A percentile compares a stretch with the other conserved stretches of the same genome.
Conservation (phyloP, 2,888 invertebrate genomes). For the Adelphocoris suturalis region DNA sequence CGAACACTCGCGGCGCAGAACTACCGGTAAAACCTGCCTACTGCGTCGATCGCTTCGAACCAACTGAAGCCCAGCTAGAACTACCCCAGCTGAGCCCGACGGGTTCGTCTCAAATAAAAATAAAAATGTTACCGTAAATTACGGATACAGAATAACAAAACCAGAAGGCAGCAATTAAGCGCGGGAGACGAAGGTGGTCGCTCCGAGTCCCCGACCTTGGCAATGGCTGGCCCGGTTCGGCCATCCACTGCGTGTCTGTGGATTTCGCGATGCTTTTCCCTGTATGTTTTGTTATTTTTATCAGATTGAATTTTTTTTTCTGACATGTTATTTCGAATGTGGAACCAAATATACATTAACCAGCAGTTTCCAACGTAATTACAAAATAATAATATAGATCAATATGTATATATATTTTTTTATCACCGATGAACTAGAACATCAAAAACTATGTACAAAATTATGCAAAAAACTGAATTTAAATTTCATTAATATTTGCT, state of each 20-base stretch:
- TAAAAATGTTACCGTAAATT: background rate
- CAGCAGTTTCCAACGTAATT: too few relatives aligned
- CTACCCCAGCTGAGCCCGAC: background rate
- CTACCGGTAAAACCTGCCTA: background rate
- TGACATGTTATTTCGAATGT: too few relatives aligned
- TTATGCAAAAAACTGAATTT: too few relatives aligned
- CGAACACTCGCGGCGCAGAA: background rate
- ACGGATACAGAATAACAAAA: constrained; percentile 34
- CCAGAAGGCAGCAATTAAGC: background rate
- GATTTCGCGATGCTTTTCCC: background rate
- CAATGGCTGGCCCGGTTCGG: background rate
- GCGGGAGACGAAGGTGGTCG: background rate
- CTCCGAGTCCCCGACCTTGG: constrained; percentile 32
- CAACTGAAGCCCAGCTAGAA: background rate
- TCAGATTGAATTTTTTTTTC: too few relatives aligned
- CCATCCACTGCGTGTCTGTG: background rate
- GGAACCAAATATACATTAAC: too few relatives aligned
- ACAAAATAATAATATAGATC: too few relatives aligned
- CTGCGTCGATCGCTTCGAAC: background rate
- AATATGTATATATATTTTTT: too few relatives aligned
- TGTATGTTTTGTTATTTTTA: too few relatives aligned
- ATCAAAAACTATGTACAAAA: too few relatives aligned
- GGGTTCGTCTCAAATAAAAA: background rate
- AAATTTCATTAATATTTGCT: too few relatives aligned
- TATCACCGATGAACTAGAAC: too few relatives aligned